These are phyloP conservation scores for Diarsia dahlii DNA, from an alignment of 2,888 invertebrate species.

Conservation along the genomic window DNA sequence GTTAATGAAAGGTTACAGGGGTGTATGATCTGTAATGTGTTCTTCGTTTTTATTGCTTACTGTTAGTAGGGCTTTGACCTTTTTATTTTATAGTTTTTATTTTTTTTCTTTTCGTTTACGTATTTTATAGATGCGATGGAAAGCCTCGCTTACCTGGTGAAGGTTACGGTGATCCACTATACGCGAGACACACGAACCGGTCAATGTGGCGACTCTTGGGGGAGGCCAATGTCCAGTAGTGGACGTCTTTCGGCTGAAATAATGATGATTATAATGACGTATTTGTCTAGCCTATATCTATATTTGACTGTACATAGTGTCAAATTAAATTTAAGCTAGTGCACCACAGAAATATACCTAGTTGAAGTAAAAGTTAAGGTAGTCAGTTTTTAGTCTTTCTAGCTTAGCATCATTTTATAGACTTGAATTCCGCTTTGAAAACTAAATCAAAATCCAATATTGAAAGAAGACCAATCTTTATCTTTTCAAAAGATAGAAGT, in stretches of 20 bases:
- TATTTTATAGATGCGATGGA: neutral
- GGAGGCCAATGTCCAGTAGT: too few relatives aligned
- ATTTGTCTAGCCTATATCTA: neutral
- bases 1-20: conserved; percentile 15
- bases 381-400: neutral
- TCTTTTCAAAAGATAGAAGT: conserved; percentile 13
- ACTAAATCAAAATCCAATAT: conserved; percentile 35
- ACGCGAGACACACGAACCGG: too few relatives aligned
- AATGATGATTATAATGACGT: neutral
- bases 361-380: too few relatives aligned
- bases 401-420: neutral
- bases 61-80: neutral
- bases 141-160: too few relatives aligned
- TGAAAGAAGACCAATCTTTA: conserved; percentile 28
- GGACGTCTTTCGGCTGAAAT: too few relatives aligned
- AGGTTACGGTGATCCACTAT: too few relatives aligned
- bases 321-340: neutral
- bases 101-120: neutral
- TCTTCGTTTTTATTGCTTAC: conserved; percentile 1
- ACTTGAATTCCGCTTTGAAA: neutral
- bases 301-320: neutral
- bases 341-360: too few relatives aligned
- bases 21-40: conserved; percentile 13
- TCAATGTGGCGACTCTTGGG: too few relatives aligned
- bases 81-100: conserved; percentile 2